phyloP scores from a whole-genome alignment of 2,888 invertebrate genomes.

The Cerastis leucographa region DNA sequence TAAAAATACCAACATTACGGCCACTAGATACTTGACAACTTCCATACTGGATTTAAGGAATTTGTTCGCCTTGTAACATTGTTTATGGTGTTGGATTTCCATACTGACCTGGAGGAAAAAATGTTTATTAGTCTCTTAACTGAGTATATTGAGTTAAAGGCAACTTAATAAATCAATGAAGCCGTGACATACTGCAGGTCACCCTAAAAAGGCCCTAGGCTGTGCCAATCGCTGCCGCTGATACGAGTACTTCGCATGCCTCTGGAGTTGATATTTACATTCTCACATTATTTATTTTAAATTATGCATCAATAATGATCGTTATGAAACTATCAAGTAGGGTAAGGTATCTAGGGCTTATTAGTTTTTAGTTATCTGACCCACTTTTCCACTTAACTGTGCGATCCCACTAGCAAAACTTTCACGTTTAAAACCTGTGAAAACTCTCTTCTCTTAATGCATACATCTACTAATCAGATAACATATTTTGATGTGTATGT shows the following conservation, averaged over 20 bases:
- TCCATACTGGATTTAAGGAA: constrained; percentile 54
- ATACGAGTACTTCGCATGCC: not conserved
- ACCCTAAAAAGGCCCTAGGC: constrained; percentile 19
- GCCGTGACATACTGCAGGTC: constrained; percentile 14
- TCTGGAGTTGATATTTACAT: not conserved
- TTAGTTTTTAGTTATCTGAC: not conserved
- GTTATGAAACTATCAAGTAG: not conserved
- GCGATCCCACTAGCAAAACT: not conserved
- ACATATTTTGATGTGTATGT: not conserved
- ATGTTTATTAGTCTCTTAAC: constrained; percentile 11
- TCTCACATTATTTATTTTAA: not conserved
- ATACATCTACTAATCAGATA: not conserved
- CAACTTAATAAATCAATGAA: constrained; percentile 30
- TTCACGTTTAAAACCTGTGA: not conserved
- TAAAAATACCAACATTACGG: constrained; percentile 60
- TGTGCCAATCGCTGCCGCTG: not conserved
- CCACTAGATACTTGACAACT: constrained; percentile 39
- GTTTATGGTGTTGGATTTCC: constrained; percentile 55
- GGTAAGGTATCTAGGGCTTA: too few relatives aligned
- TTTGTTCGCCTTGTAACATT: constrained; percentile 55
- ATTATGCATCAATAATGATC: not conserved
- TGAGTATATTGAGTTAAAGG: not conserved
- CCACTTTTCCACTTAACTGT: not conserved
- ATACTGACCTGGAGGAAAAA: constrained; percentile 48
- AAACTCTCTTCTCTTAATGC: not conserved